Base-by-base conservation (phyloP, 2,888 invertebrate genomes). In the Tupiocoris notatus region DNA sequence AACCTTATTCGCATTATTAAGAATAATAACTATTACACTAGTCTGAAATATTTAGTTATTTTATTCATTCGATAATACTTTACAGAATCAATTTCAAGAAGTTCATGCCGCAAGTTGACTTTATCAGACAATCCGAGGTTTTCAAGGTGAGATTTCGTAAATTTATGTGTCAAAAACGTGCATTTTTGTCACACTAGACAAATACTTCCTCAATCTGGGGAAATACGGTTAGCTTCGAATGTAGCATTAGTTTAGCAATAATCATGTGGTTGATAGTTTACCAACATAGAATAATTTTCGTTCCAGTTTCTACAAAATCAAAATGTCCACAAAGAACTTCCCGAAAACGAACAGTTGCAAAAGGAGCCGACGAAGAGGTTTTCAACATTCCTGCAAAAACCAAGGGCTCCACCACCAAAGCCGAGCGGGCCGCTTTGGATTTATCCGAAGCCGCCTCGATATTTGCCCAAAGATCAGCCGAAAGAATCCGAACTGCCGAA, bases 341-440 rank as follows among this genome's bases (percentile, higher is more conserved):
- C 86, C 78, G 87, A 86, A 74, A 85, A 86, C 79, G 87, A 89
- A 64, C 81, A 81, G 68, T 77, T 82, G 6, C 75, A 79, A 73
- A 81, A 79, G 71, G 81, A 80, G 57, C 82, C 82, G 57, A 86
- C 87, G 79, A 88, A 87, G 80, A 88, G 88, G 80, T 90, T 89
- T 86, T 91, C 93, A 1, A 92, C 91, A 25, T 93, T 93, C 82
- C 82, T 93, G 78, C 90, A 91, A 83, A 91, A 90, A 81, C 93
- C 93, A 0, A 87, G 89, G 80, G 85, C 91, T 20, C 89, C 92
- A 79, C 91, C 91, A 0, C 82, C 84, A 2, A 79, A 80, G 24
- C 75, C 77, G 9, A 68, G 21, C 9, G 79, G 79, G 18, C 75
- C 77, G 12, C 56, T 71, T 20, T 79, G 77, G 77, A 54, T 75